These are phyloP conservation scores for Stenodema calcarata DNA, from an alignment of 2,888 invertebrate species.

Conservation along the genomic window DNA sequence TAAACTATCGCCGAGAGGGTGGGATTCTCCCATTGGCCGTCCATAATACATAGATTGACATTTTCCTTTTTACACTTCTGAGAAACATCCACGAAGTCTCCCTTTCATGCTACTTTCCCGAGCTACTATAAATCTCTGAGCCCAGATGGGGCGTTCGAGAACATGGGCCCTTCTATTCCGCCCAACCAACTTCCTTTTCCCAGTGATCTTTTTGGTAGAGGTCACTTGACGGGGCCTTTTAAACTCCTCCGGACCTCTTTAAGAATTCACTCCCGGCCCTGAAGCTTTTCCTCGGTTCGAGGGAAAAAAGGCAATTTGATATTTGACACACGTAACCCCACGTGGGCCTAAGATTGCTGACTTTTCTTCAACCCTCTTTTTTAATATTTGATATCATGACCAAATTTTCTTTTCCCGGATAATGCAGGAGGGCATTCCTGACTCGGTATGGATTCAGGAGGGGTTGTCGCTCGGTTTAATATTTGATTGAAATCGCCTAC, in stretches of 20 bases:
- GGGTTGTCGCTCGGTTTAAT: neutral
- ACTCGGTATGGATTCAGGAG: neutral
- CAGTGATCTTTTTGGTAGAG: neutral
- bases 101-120: neutral
- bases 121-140: neutral
- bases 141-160: neutral
- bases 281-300: neutral
- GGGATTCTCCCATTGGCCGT: neutral
- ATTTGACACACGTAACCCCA: conserved; percentile 35
- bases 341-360: conserved; percentile 17
- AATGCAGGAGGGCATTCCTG: neutral
- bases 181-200: neutral
- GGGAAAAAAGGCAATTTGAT: conserved; percentile 23
- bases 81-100: neutral
- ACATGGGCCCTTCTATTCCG: neutral
- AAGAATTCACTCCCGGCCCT: conserved; percentile 24
- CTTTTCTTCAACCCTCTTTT: conserved; percentile 22
- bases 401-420: neutral
- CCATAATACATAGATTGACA: conserved; percentile 28
- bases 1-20: neutral
- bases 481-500: conserved; percentile 6
- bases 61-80: neutral
- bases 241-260: conserved; percentile 20
- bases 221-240: neutral
- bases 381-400: conserved; percentile 36